Base-by-base conservation (phyloP, 2,888 invertebrate species). In the Cheilosia scutellata region DNA sequence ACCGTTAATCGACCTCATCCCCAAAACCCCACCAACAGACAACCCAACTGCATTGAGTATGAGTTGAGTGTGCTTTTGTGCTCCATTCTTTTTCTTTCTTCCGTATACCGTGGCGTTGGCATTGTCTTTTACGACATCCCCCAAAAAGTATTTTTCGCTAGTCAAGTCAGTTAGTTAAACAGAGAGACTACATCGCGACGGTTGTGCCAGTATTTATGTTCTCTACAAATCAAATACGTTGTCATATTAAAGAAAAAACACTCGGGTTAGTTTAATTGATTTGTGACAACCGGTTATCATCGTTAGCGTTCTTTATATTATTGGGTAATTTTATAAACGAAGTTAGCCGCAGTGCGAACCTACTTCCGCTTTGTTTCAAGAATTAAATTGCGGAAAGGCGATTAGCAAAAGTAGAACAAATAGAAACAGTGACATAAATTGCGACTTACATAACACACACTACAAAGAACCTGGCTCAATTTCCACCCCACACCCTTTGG, bases 401-500 rank as follows among this genome's bases (percentile, higher is more conserved):
- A 20, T 42, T 42, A 27, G 47, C 29, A 53, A 62, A 77, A 62
- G 16, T 70, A 49, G 78, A 58, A 63, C 77, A 78, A 78, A 74
- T 53, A 68, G 47, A 11, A 72, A 9, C 9, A 66, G 53, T 16
- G 37, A 11, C 20, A 71, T 37, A 42, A 70, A 70, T 79, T 84
- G 75, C 79, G 74, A 84, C 83, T 79, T 84, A 84, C 74, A 84
- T 84, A 84, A 84, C 65, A 53, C n/a, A 57, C n/a, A 62, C 51
- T 20, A 42, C 71, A 16, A 57, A 29, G 70, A 72, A 76, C 53
- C 65, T 55, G 40, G 65, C 47, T 76, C 58, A 53, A 37, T 47
- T 71, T 44, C 42, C 37, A 44, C 55, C 49, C 51, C 44, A 29
- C 47, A 49, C 47, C 49, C 27, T 33, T 33, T 20, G n/a, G 16